Base-by-base conservation (phyloP, 2,888 invertebrate genomes). In the Andrena dorsata region DNA sequence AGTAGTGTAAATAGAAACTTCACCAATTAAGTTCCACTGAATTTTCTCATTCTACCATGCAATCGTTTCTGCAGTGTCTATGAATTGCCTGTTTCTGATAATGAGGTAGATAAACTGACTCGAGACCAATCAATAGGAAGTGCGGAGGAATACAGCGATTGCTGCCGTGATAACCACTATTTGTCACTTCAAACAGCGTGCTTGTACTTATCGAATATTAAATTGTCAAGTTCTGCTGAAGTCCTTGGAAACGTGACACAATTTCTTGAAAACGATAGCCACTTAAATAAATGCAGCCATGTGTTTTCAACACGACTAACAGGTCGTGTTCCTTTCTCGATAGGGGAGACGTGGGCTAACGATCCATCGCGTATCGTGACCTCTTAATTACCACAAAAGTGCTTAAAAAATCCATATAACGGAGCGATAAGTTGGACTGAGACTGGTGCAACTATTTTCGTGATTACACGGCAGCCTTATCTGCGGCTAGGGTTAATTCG, bases 391-490 rank as follows among this genome's bases (percentile, higher is more conserved):
- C 32, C 47, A 26, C 69, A 76, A 32, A 58, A 51, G 72, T 51
- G 58, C 73, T 72, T 76, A 65, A 80, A 82, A 80, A 69, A 70
- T 65, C 70, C 73, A 68, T 73, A 74, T 73, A 81, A 81, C 60
- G 32, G 65, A 13, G 51, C 71, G 68, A 82, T 80, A 80, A 73
- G 69, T 69, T 58, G 49, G 65, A 3, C 32, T 28, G 30, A 76
- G 69, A 51, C 69, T 32, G 20, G 66, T 35, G 69, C 56, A 76
- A 74, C 77, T 74, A 82, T 70, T 83, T 80, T 65, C 76, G 30
- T 76, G 80, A 83, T 76, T 83, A 83, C 75, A 60, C 13, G 10
- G 10, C n/a, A n/a, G 70, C 35, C 70, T 83, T 83, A 81, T 83
- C 83, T 65, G 47, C 26, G 6, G 32, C n/a, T 13, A 41, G 26